Evolutionary conservation across 2,888 invertebrate species (phyloP).

Genomic region (Ochlodes sylvanus): DNA sequence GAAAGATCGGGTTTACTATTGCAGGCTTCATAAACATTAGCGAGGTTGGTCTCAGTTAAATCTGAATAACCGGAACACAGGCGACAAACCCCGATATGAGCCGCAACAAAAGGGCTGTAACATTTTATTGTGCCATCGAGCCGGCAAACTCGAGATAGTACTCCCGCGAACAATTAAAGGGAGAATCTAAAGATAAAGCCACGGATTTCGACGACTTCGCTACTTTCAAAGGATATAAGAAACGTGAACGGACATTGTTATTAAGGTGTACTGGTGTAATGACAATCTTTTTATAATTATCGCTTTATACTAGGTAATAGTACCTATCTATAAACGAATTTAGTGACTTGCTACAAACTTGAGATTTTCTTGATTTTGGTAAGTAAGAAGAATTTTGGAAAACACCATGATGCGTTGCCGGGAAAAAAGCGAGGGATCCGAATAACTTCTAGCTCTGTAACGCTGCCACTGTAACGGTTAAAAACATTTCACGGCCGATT

Average conservation of each 20-base stretch:
- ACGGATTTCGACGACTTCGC: constrained; percentile 25
- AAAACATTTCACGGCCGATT: too few relatives aligned
- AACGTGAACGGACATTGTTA: not conserved
- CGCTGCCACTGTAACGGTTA: too few relatives aligned
- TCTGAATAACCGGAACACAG: constrained; percentile 42
- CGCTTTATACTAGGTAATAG: too few relatives aligned
- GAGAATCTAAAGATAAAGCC: constrained; percentile 61
- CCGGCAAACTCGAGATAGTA: constrained; percentile 68
- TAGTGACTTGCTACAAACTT: too few relatives aligned
- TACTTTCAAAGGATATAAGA: constrained; percentile 25
- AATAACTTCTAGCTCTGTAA: too few relatives aligned
- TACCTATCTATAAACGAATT: too few relatives aligned
- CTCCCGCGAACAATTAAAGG: constrained; percentile 75
- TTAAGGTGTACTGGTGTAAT: not conserved
- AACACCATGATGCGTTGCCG: too few relatives aligned
- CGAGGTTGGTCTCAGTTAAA: constrained; percentile 30
- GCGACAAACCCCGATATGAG: constrained; percentile 61
- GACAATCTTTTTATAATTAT: too few relatives aligned
- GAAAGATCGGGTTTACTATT: constrained; percentile 10
- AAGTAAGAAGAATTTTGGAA: too few relatives aligned
- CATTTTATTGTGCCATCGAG: constrained; percentile 73
- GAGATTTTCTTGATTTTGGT: too few relatives aligned
- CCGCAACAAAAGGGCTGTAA: constrained; percentile 69
- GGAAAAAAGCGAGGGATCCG: too few relatives aligned
- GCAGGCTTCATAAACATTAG: constrained; percentile 27